Conservation (phyloP, 2,113 vertebrate species). For the Tetraodon nigroviridis region DNA sequence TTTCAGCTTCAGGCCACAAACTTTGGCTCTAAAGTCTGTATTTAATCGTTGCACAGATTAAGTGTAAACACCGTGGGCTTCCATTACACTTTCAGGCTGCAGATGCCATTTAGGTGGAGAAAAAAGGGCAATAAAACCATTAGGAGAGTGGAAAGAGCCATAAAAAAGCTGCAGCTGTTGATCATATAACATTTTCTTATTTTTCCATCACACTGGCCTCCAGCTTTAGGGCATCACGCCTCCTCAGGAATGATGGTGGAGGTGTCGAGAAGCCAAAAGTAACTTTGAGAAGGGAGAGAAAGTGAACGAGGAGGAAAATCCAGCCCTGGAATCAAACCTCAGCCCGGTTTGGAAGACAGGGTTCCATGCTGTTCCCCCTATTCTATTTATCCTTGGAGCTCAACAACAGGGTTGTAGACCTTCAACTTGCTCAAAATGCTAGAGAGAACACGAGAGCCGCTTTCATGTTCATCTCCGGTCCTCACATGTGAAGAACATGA, state of each 20-base stretch:
- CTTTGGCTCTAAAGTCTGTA: not conserved
- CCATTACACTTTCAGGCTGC: not conserved
- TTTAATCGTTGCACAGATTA: not conserved
- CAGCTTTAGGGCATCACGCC: not conserved
- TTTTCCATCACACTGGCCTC: not conserved
- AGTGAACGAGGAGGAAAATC: not conserved
- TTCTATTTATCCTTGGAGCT: no score
- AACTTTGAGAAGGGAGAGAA: not conserved
- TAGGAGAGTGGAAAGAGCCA: not conserved
- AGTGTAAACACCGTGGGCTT: not conserved
- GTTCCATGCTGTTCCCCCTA: no score
- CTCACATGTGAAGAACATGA: no score
- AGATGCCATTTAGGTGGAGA: not conserved
- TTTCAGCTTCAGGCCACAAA: not conserved
- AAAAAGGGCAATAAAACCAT: not conserved
- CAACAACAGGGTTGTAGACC: no score
- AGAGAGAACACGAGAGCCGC: no score
- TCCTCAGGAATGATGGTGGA: not conserved
- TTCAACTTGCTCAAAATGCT: no score
- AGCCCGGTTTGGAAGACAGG: not conserved
- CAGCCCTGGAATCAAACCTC: not conserved
- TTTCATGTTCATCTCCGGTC: no score
- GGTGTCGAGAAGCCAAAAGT: not conserved
- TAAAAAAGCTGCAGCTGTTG: not conserved
- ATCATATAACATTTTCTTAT: not conserved